Base-by-base conservation (phyloP, 2,113 vertebrate genomes). In the Chionomys nivalis region DNA sequence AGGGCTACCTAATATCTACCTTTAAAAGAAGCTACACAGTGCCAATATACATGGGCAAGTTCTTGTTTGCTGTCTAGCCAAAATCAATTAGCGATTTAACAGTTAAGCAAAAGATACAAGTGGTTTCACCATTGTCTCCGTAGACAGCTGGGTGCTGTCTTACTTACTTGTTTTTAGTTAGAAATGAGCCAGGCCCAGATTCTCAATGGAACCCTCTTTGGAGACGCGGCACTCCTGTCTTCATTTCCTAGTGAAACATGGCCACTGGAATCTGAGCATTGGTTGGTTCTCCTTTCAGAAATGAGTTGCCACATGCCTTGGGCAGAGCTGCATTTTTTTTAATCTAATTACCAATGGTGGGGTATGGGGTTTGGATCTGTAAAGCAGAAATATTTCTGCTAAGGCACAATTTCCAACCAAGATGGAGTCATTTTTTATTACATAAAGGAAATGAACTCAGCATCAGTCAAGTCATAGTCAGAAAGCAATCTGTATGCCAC, bases 371-470 rank as follows among this genome's bases (percentile, higher is more conserved):
- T 93, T 65, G 77, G 77, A 91, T 49, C 73, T 55, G 55, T 79
- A 79, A 92, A 7, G 42, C 73, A 97, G 83, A 97, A 97, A 83
- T 95, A 93, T 76, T 95, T 96, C 87, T 91, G 61, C 93, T 95
- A 91, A 95, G 66, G 93, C 55, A 87, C 82, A 91, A 13, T 93
- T 96, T 90, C 87, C 82, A 95, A 24, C 65, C 90, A 88, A 96
- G 49, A 93, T 83, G 75, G 73, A 96, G 83, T 93, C 75, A 75
- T 73, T 94, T 95, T 95, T 93, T 79, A 93, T 94, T 95, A 95
- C 73, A 79, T 82, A 94, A 93, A 96, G 96, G 97, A 97, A 97
- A 96, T 97, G 90, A 97, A 94, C 42, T 96, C 96, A 93, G 70
- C 94, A 85, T 93, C 92, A 91, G 58, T 96, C 72, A 65, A 85